These are phyloP conservation scores for Onychostoma macrolepis DNA, from an alignment of 2,113 vertebrate species.

Conservation along the genomic window DNA sequence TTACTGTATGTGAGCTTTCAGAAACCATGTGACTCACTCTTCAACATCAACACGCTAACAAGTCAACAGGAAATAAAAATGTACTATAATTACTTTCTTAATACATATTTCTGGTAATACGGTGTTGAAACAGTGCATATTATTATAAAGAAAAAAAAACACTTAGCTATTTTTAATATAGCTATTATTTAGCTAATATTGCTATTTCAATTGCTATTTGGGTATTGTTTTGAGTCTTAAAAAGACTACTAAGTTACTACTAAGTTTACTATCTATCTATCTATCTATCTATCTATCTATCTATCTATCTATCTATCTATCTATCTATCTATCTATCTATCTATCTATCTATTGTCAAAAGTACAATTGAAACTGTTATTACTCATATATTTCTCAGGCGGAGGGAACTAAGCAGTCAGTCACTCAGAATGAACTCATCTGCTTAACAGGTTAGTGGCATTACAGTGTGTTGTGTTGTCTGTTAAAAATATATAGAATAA, in stretches of 20 bases:
- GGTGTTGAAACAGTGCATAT: background rate
- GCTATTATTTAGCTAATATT: no score
- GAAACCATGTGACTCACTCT: background rate
- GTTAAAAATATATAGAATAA: background rate
- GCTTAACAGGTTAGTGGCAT: constrained; percentile 66
- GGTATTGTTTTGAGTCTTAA: background rate
- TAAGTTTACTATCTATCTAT: no score
- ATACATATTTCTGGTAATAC: background rate
- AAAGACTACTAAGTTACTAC: no score
- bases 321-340: background rate
- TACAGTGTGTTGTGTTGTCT: background rate
- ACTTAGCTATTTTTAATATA: no score
- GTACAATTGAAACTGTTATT: background rate
- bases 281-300: no score
- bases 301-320: no score
- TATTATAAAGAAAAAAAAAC: background rate
- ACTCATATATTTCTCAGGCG: constrained; percentile 60
- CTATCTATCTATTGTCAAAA: background rate
- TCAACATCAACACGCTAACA: background rate
- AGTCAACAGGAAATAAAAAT: background rate
- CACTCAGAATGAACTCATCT: constrained; percentile 72
- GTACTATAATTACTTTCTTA: background rate
- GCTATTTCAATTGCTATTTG: background rate
- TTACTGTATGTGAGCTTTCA: background rate
- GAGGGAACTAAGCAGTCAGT: constrained; percentile 72